These are phyloP conservation scores for Ephydatia muelleri DNA, from an alignment of 37 sponge, comb jelly and placozoan genomes.

Conservation along the genomic window DNA sequence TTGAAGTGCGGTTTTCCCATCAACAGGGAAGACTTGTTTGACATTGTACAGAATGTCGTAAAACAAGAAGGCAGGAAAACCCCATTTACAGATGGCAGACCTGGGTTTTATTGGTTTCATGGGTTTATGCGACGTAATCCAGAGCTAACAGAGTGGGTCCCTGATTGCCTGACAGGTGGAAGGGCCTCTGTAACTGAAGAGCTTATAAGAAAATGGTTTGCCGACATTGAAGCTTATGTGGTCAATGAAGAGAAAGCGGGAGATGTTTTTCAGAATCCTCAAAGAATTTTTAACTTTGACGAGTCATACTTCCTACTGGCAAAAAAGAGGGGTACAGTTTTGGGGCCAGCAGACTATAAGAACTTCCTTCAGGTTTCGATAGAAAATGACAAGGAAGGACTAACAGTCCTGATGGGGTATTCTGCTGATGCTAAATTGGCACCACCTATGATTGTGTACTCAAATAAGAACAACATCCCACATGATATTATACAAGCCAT, in stretches of 20 bases:
- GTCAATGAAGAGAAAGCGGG: not conserved
- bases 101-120: constrained; percentile 1
- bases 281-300: too few species aligned
- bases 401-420: not conserved
- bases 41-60: not conserved
- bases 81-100: constrained; percentile 1
- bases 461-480: not conserved
- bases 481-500: not conserved
- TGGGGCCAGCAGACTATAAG: too few species aligned
- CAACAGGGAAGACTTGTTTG: not conserved
- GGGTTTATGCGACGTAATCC: not conserved
- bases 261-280: not conserved
- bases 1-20: too few species aligned
- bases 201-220: not conserved
- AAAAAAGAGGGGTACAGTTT: too few species aligned
- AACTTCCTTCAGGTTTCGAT: too few species aligned
- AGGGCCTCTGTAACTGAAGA: not conserved
- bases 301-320: too few species aligned
- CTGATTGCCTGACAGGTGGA: not conserved
- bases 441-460: not conserved
- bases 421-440: constrained; percentile 1
- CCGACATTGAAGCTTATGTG: not conserved
- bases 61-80: constrained; percentile 1
- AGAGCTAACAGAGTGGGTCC: not conserved
- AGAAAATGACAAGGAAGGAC: too few species aligned